phyloP scores from a whole-genome alignment of 1,140 invertebrate genomes.

The Zaprionus capensis region DNA sequence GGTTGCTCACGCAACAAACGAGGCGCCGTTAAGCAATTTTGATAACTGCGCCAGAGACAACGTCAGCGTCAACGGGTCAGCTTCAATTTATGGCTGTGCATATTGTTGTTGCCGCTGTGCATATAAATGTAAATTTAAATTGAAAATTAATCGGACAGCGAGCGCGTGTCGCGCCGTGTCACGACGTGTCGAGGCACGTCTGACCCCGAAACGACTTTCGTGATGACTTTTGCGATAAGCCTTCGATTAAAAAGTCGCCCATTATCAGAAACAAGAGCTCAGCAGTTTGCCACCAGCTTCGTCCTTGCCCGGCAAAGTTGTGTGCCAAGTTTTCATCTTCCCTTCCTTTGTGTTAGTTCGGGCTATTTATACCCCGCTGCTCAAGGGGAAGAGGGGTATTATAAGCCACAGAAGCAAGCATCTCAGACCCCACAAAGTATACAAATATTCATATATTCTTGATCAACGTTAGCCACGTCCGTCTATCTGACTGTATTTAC shows the following conservation, averaged over 20 bases:
- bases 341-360: background rate
- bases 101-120: constrained; percentile 39
- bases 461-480: no score
- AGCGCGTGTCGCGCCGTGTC: constrained; percentile 32
- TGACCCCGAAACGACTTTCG: constrained; percentile 32
- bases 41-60: constrained; percentile 52
- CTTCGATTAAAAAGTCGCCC: constrained; percentile 62
- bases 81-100: constrained; percentile 58
- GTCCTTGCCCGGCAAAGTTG: constrained; percentile 27
- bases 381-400: no score
- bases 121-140: constrained; percentile 77
- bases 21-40: constrained; percentile 62
- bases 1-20: constrained; percentile 22
- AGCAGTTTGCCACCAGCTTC: constrained; percentile 27
- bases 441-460: no score
- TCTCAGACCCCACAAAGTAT: no score
- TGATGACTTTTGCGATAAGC: constrained; percentile 53
- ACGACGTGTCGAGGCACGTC: constrained; percentile 21
- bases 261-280: constrained; percentile 40
- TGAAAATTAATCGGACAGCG: constrained; percentile 66
- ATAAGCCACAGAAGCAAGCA: no score
- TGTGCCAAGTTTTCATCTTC: constrained; percentile 18
- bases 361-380: no score
- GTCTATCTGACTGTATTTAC: no score
- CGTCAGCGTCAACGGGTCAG: constrained; percentile 48